A percentile compares a stretch with the other conserved stretches of the same genome.
Conservation (phyloP, 2,888 invertebrate genomes). For the Drosophila quinaria region DNA sequence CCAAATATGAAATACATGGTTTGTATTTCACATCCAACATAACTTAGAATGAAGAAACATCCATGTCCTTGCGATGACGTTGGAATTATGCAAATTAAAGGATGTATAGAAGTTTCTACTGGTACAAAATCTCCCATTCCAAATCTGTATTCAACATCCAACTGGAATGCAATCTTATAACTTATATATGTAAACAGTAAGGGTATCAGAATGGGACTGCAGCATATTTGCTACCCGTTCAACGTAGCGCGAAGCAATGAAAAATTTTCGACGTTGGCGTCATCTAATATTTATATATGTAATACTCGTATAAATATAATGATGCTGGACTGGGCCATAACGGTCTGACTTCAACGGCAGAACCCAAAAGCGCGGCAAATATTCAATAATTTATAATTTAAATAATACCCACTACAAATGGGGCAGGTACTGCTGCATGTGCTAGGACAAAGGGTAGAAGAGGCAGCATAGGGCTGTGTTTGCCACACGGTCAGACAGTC, state of each 20-base stretch:
- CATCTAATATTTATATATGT: conserved; percentile 78
- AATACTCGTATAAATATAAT: conserved; percentile 76
- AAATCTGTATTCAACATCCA: neutral
- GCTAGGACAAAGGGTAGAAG: conserved; percentile 26
- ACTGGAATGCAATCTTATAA: neutral
- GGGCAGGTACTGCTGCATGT: conserved; percentile 26
- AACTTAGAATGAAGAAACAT: too few relatives aligned
- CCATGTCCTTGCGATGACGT: too few relatives aligned
- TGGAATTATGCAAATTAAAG: too few relatives aligned
- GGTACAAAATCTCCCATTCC: too few relatives aligned
- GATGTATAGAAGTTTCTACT: too few relatives aligned
- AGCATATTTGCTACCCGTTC: conserved; percentile 8
- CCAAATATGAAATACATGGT: neutral
- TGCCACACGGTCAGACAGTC: conserved; percentile 13
- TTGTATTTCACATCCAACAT: too few relatives aligned
- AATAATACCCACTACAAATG: conserved; percentile 77
- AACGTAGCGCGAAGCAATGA: conserved; percentile 57
- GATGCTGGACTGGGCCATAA: conserved; percentile 45
- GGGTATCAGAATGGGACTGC: conserved; percentile 4
- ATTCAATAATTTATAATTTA: conserved; percentile 82
- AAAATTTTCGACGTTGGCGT: conserved; percentile 63
- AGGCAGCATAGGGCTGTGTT: neutral
- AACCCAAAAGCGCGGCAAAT: conserved; percentile 73
- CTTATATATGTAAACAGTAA: neutral
- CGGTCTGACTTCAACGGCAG: conserved; percentile 26